These are phyloP conservation scores for Aphelinus certus DNA, from an alignment of 1,140 invertebrate genomes.

Conservation along the genomic window DNA sequence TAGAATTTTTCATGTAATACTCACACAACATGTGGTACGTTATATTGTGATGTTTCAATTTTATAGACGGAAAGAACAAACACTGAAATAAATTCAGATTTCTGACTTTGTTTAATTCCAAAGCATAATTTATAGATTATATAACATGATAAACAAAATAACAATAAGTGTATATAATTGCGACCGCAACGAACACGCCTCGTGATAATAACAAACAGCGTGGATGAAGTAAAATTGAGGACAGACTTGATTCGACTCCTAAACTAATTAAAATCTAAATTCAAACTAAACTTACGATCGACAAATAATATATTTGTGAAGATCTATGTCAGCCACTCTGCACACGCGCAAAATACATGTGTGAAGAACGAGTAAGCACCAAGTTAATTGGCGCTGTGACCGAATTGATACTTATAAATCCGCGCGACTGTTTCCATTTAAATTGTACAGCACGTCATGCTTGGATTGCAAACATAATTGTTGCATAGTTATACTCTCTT, in stretches of 20 bases:
- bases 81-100: no score
- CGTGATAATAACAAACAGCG: constrained; percentile 19
- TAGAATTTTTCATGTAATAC: no score
- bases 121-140: not conserved
- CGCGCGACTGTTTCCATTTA: not conserved
- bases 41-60: no score
- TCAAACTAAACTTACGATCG: not conserved
- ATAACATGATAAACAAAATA: constrained; percentile 27
- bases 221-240: not conserved
- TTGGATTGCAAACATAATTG: not conserved
- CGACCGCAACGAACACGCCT: constrained; percentile 1
- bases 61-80: no score
- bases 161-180: constrained; percentile 15
- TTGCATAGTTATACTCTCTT: constrained; percentile 15
- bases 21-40: no score
- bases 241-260: constrained; percentile 6
- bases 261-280: constrained; percentile 15
- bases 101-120: no score
- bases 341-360: not conserved
- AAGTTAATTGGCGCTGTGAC: constrained; percentile 6
- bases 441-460: constrained; percentile 11
- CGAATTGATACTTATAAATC: not conserved
- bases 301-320: constrained; percentile 15
- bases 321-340: constrained; percentile 3
- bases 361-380: constrained; percentile 6